A percentile compares a stretch with the other conserved stretches of the same genome.
Conservation (phyloP, 2,797 vertebrate genomes). For the Taeniopygia guttata region DNA sequence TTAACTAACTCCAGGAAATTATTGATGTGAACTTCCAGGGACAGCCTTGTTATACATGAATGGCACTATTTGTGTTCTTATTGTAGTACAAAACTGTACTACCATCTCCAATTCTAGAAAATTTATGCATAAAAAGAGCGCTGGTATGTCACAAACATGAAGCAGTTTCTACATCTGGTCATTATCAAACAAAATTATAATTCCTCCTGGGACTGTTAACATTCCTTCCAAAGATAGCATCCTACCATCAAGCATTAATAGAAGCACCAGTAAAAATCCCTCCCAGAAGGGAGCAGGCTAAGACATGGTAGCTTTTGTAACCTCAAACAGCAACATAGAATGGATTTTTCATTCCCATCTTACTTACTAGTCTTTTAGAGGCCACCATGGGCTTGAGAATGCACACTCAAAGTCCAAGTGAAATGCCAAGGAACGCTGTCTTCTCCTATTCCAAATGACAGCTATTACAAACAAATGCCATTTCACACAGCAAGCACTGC, state of each 20-base stretch:
- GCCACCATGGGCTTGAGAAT: background rate
- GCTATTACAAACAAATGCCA: background rate
- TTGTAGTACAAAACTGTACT: background rate
- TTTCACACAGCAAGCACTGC: background rate
- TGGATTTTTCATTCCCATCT: background rate
- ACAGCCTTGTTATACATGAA: background rate
- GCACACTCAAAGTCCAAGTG: background rate
- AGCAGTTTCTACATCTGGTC: background rate
- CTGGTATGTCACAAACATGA: background rate
- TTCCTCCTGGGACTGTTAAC: background rate
- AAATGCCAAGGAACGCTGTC: background rate
- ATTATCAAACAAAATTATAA: background rate
- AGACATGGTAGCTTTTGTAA: background rate
- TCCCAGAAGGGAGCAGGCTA: accelerated
- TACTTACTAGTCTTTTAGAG: background rate
- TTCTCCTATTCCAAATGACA: accelerated
- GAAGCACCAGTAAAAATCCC: background rate
- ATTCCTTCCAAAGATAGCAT: background rate
- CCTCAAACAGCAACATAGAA: background rate
- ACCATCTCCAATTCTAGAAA: background rate
- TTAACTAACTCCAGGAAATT: background rate
- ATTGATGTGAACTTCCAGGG: background rate
- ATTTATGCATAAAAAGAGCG: background rate
- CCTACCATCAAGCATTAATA: background rate
- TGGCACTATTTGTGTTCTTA: background rate